Percentiles rank a stretch among this genome's conserved stretches.
Conservation (phyloP, 1,140 invertebrate genomes). For the Pseudobourletiella spinata region DNA sequence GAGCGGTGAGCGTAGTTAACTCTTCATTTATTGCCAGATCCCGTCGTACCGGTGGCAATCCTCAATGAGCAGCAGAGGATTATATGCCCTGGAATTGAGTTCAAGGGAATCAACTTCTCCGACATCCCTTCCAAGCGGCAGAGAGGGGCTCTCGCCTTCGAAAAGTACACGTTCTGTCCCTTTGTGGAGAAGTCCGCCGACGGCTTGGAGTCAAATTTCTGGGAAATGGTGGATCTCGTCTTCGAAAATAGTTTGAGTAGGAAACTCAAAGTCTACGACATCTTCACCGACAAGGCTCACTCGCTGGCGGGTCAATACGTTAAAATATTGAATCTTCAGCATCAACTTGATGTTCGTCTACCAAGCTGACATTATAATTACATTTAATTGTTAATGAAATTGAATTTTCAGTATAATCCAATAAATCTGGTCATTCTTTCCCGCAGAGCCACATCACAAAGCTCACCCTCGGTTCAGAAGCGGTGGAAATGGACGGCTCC, state of each 20-base stretch:
- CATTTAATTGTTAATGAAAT: not conserved
- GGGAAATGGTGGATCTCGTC: constrained; percentile 52
- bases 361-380: too few species aligned
- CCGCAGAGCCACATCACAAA: constrained; percentile 1
- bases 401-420: too few species aligned
- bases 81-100: not conserved
- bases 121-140: not conserved
- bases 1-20: constrained; percentile 78
- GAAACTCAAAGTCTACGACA: constrained; percentile 69
- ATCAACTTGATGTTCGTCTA: too few species aligned
- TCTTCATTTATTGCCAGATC: not conserved
- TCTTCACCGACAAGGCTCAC: constrained; percentile 41
- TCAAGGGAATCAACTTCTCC: not conserved
- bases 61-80: not conserved
- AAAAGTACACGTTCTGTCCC: constrained; percentile 73
- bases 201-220: not conserved
- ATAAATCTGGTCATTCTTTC: too few species aligned
- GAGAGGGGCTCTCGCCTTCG: constrained; percentile 65
- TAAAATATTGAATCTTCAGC: not conserved
- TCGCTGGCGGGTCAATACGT: not conserved
- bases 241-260: constrained; percentile 64
- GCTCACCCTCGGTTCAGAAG: constrained; percentile 6
- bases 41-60: not conserved
- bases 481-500: not conserved
- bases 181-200: constrained; percentile 45